These are phyloP conservation scores for Microplitis mediator DNA, from an alignment of 1,140 invertebrate species.

Conservation along the genomic window DNA sequence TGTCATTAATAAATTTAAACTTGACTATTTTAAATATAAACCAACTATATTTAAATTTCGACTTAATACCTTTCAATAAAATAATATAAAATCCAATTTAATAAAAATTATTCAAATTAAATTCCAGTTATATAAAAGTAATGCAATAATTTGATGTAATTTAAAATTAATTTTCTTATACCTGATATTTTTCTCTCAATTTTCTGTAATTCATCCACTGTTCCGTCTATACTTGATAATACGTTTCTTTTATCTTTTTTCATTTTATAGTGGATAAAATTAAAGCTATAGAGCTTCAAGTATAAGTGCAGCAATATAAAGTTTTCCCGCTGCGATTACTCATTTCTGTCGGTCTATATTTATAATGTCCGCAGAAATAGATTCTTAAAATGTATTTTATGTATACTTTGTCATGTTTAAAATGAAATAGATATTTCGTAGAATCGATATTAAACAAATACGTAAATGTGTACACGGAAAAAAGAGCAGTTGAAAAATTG, in stretches of 20 bases:
- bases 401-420: too few species aligned
- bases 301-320: not conserved
- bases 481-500: too few species aligned
- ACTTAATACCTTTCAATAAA: not conserved
- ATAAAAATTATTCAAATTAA: not conserved
- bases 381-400: not conserved
- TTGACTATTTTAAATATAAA: not conserved
- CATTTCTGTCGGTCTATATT: conserved; percentile 13
- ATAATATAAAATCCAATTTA: too few species aligned
- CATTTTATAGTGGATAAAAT: not conserved
- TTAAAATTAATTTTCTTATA: too few species aligned
- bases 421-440: not conserved
- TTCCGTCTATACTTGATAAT: not conserved
- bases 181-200: not conserved
- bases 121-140: not conserved
- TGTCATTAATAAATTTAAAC: not conserved
- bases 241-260: not conserved
- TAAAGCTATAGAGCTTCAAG: conserved; percentile 1
- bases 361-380: not conserved
- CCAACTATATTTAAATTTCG: too few species aligned
- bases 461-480: not conserved
- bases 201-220: not conserved
- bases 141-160: too few species aligned
- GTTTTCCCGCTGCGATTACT: not conserved
- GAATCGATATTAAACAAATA: conserved; percentile 3